Base-by-base conservation (phyloP, 1,140 invertebrate genomes). In the Trichonephila clavata region DNA sequence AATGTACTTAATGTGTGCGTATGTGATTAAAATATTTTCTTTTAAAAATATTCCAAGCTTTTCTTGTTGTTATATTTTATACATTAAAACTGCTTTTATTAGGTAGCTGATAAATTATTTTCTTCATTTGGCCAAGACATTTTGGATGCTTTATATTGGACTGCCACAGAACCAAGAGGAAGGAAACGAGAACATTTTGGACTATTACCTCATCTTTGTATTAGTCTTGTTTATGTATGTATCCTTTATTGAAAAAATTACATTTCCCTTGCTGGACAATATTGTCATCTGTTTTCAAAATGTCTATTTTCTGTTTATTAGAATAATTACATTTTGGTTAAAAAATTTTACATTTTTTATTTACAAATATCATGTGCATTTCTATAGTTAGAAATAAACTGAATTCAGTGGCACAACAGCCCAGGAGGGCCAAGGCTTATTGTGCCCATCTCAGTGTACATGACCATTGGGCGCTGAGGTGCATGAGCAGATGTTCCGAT, bases 81-180 rank as follows among this genome's bases (percentile, higher is more conserved):
- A 39, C 32, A 39, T 39, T 50, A 18, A 63, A 63, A 61, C 10
- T 71, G 39, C 60, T 94, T 43, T 65, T 93, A 24, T 95, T 94
- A 97, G 97, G 96, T 99, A 68, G 98, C 98, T 27, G 99, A 99
- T 96, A 97, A 98, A 94, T 96, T 99, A 81, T 98, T 99, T 95
- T 99, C 98, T 90, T 98, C 98, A 43, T 99, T 99, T 97, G 99
- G 99, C 5, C 99, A 99, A 96, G 99, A 99, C 95, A 98, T 98
- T 32, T 97, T 99, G 90, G 99, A 99, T 97, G 98, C 99, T 39
- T 96, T 99, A 21, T 98, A 99, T 95, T 99, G 99, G 98, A 99
- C 99, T 60, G 99, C 99, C 0, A 99, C 98, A 20, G 99, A 99
- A 95, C 98, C 98, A 18, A 97, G 97, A 95, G 97, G 97, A 61